Evolutionary conservation across 2,113 vertebrate genomes (phyloP), one percentile per base, ranked within the genome.

Genomic region (Cyphomyrus plagiostoma): DNA sequence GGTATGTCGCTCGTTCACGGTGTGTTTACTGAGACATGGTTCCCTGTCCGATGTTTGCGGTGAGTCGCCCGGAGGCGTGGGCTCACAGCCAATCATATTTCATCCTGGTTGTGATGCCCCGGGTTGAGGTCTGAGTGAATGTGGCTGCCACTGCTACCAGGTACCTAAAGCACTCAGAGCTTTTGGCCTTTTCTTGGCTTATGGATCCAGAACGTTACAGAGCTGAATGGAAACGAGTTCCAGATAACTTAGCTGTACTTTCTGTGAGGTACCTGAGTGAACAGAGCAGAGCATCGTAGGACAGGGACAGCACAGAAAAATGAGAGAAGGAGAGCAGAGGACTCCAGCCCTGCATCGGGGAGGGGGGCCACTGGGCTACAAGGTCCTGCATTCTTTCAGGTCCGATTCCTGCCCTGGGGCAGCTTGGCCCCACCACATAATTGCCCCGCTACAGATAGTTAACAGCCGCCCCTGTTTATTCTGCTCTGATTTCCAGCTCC

Each of bases 401-500:
- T 82, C 89, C 89, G 58, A 62, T 90, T 90, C 6, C n/a, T 90
- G 92, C 95, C 95, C 26, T 3, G 0, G 0, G 94, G 94, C 91
- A 19, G 88, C 84, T 89, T 74, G 94, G 94, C 91, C 92, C 50
- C 88, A 87, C 88, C 91, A 49, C 6, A 93, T 93, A 94, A 95
- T 93, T 93, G 93, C 93, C 87, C 88, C 91, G 92, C 93, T 94
- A 93, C 95, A 94, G 95, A 95, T 95, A 95, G 94, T 89, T 90
- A 93, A 90, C 94, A 94, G 95, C 89, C 90, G 93, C 93, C 94
- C 89, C 89, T 88, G 95, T 95, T 94, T 93, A 91, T 95, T 94
- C 94, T 95, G 94, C 94, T 95, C 95, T 95, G 93, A 93, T 94
- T 94, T 94, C 93, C 91, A 89, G 92, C 92, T 95, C 94, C 94